Conservation (phyloP, 2,888 invertebrate species). For the Eupithecia insigniata region DNA sequence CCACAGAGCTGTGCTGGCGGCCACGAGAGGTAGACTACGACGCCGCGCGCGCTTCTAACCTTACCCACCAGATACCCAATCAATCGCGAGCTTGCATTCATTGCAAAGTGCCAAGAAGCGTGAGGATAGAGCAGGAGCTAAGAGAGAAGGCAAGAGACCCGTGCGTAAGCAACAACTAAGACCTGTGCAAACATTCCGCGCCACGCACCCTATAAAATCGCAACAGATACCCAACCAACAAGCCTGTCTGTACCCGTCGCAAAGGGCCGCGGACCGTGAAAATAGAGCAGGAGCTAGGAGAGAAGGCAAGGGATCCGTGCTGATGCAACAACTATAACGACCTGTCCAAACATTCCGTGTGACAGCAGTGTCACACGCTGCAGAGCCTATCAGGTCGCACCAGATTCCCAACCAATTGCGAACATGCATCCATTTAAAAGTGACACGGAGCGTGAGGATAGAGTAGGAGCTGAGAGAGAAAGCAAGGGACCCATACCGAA, state of each 20-base stretch:
- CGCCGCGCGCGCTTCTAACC: slow-evolving; percentile 64
- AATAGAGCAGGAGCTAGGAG: slow-evolving; percentile 57
- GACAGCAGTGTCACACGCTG: too few species aligned
- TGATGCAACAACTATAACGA: slow-evolving; percentile 23
- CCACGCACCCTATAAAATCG: slow-evolving; percentile 53
- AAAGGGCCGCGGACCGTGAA: slow-evolving; percentile 65
- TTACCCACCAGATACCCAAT: slow-evolving; percentile 65
- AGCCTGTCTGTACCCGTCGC: slow-evolving; percentile 40
- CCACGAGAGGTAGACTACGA: slow-evolving; percentile 68
- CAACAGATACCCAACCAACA: slow-evolving; percentile 55
- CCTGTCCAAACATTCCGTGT: neutral
- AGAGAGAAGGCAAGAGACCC: slow-evolving; percentile 49
- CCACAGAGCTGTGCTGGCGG: slow-evolving; percentile 69
- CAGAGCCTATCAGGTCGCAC: too few species aligned
- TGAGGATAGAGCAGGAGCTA: slow-evolving; percentile 61
- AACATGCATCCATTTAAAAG: too few species aligned
- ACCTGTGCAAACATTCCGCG: neutral
- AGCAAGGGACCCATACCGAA: too few species aligned
- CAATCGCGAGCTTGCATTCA: slow-evolving; percentile 51
- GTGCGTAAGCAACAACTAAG: slow-evolving; percentile 33
- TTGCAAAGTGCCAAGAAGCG: slow-evolving; percentile 61
- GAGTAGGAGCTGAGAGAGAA: too few species aligned
- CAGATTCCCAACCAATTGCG: too few species aligned
- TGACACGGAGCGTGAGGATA: too few species aligned
- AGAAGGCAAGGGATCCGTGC: slow-evolving; percentile 48